Percentiles rank a stretch among this genome's conserved stretches.
phyloP scores from a whole-genome alignment of 2,113 vertebrate species.

The Pterocles burchelli region DNA sequence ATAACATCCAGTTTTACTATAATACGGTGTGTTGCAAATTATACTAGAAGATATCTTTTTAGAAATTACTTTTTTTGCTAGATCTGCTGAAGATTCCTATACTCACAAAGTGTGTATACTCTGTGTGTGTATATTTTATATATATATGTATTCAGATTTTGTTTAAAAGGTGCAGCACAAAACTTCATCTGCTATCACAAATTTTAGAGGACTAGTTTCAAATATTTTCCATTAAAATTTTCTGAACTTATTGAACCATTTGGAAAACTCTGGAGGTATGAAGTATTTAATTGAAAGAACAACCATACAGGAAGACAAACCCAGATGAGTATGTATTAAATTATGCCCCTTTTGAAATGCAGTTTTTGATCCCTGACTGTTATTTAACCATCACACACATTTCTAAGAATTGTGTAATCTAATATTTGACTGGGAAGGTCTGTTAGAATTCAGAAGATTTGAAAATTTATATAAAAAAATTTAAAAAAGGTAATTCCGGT shows the following conservation, averaged over 20 bases:
- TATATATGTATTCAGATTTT: background rate
- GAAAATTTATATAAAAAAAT: background rate
- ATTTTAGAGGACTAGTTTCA: background rate
- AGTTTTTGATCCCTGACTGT: background rate
- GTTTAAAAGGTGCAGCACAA: background rate
- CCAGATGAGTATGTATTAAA: background rate
- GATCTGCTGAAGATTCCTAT: background rate
- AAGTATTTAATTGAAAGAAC: background rate
- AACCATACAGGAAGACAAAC: background rate
- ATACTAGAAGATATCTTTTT: background rate
- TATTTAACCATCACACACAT: no score
- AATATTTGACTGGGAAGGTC: background rate
- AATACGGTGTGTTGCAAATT: background rate
- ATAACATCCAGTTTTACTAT: background rate
- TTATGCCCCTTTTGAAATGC: background rate
- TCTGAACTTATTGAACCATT: background rate
- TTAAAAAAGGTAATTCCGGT: background rate
- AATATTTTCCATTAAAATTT: background rate
- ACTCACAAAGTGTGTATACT: background rate
- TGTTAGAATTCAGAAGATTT: background rate
- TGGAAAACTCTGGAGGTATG: background rate
- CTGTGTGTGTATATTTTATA: background rate
- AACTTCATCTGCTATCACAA: accelerated
- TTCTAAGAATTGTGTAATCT: background rate
- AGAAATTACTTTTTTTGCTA: background rate